Evolutionary conservation across 2,113 vertebrate genomes (phyloP).

Genomic region (Psilopsiagon aymara): DNA sequence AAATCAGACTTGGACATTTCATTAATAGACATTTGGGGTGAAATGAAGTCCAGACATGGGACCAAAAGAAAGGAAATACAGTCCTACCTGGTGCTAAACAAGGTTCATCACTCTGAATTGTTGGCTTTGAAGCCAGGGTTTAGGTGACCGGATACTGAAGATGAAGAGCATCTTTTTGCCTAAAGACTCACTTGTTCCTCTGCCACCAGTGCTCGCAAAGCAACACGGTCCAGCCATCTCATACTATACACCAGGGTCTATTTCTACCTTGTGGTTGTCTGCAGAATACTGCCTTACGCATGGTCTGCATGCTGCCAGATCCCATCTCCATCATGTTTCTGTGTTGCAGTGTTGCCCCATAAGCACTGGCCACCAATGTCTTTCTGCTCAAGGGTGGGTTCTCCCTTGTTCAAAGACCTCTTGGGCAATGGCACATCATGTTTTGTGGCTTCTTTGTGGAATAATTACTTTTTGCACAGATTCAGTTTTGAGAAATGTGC

Average conservation of each 20-base stretch:
- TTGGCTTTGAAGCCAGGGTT: neutral
- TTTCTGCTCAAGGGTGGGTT: neutral
- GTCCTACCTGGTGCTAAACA: neutral
- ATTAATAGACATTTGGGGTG: neutral
- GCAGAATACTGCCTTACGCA: neutral
- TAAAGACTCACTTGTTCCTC: neutral
- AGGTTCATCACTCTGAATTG: neutral
- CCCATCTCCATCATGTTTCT: neutral
- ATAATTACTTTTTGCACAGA: neutral
- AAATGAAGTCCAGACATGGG: neutral
- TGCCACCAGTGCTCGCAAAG: neutral
- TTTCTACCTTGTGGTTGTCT: neutral
- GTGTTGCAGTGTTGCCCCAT: neutral
- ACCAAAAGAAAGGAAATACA: neutral
- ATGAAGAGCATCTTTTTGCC: neutral
- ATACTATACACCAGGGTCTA: rapidly evolving
- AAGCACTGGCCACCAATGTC: neutral
- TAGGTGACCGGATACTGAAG: neutral
- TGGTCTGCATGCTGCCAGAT: neutral
- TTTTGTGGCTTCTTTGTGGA: neutral
- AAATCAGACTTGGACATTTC: neutral
- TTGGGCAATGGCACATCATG: neutral
- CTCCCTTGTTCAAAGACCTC: neutral
- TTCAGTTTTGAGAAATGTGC: neutral
- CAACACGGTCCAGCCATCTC: neutral